Evolutionary conservation across 2,113 vertebrate species (phyloP), one percentile per base, ranked within the genome.

Genomic region (Leucopsar rothschildi): DNA sequence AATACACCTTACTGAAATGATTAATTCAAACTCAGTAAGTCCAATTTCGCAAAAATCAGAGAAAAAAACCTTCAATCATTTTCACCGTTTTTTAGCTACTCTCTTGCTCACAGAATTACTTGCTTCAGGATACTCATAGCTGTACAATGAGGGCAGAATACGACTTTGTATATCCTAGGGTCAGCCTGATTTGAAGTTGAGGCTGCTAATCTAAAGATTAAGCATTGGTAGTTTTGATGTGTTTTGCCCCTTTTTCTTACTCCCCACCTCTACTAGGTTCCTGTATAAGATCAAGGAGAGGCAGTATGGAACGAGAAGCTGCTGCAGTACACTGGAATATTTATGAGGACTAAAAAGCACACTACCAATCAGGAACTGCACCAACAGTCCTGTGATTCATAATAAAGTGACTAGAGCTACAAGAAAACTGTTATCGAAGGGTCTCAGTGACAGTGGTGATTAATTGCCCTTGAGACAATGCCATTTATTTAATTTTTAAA

Each of bases 351-450:
- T 79, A 85, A 90, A 92, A 93, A 92, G 39, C 52, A 82, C 4
- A 16, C 40, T n/a, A 49, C 82, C 57, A 92, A 89, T 71, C 79
- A 85, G 79, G 78, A 94, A 64, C 68, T 2, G 2, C 5, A 39
- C 37, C 65, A 31, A 52, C 44, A 65, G 35, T 57, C 84, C 63
- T 39, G 44, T 85, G 83, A 85, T 94, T 92, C 59, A 78, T 69
- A 95, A 88, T 63, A 66, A 92, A 82, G 71, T 29, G 61, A 63
- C 61, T 72, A 37, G 10, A 86, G 79, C 69, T 65, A 57, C 82
- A 88, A 90, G 84, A 91, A 95, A 95, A 75, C 82, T 92, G 69
- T 87, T 94, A 96, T 55, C 28, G 0, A 85, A 95, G 70, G 55
- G 44, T 92, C 83, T 87, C 28, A 7, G 59, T 65, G 55, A 53